phyloP scores from a whole-genome alignment of 2,113 vertebrate genomes.

The Daphoenositta chrysoptera region DNA sequence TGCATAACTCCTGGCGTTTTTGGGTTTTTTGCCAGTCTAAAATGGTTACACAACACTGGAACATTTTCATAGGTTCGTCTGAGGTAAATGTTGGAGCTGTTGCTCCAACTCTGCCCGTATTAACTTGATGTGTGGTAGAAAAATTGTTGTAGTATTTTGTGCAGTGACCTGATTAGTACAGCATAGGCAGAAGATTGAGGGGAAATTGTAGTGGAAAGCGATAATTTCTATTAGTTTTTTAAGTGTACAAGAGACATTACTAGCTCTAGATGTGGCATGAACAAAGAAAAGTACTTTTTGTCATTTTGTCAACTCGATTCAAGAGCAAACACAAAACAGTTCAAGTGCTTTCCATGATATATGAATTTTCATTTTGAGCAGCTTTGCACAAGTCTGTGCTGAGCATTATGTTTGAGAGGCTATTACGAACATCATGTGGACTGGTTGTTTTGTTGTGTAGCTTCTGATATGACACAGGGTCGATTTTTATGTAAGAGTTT shows the following conservation, averaged over 20 bases:
- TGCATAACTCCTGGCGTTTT: neutral
- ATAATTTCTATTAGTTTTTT: neutral
- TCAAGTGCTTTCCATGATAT: neutral
- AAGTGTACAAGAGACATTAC: neutral
- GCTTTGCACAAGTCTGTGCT: neutral
- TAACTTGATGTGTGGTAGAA: neutral
- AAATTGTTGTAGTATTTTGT: neutral
- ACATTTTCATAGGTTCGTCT: neutral
- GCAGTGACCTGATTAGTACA: neutral
- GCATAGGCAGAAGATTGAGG: neutral
- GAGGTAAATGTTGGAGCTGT: neutral
- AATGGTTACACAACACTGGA: neutral
- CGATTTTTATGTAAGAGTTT: neutral
- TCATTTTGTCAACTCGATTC: neutral
- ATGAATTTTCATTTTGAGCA: neutral
- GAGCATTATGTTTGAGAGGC: neutral
- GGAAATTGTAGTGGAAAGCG: too few relatives aligned
- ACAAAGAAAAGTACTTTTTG: neutral
- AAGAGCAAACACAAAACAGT: neutral
- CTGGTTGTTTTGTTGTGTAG: neutral
- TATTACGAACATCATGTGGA: neutral
- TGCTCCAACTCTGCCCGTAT: neutral
- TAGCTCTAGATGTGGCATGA: neutral
- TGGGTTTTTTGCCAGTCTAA: neutral
- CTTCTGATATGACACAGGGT: neutral